A percentile compares a stretch with the other conserved stretches of the same genome.
Evolutionary conservation across 2,797 vertebrate genomes (phyloP).

Genomic region (Nyctibius grandis): DNA sequence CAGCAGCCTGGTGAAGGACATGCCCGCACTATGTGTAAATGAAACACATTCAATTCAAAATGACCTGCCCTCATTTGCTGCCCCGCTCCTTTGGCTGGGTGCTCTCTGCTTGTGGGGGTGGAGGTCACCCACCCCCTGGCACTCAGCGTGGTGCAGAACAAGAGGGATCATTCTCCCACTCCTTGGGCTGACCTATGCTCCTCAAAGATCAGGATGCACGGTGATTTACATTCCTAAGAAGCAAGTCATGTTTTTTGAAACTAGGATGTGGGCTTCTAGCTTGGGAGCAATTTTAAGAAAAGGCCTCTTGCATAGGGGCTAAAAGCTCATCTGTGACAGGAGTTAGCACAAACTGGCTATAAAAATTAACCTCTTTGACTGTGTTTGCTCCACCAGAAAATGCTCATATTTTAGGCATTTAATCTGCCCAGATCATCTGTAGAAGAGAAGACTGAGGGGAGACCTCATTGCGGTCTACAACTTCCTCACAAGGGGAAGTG

Average conservation of each 20-base stretch:
- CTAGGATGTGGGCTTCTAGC: background rate
- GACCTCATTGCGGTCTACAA: too few relatives aligned
- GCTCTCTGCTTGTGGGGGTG: background rate
- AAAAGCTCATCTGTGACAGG: background rate
- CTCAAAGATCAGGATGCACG: background rate
- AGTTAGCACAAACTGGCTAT: background rate
- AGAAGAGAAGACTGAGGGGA: too few relatives aligned
- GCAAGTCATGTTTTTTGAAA: background rate
- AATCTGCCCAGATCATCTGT: background rate
- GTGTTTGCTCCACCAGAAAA: background rate
- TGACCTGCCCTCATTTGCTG: background rate
- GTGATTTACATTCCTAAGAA: conserved; percentile 32
- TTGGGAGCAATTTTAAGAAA: background rate
- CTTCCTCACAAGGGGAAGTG: too few relatives aligned
- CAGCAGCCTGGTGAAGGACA: background rate
- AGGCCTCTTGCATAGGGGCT: background rate
- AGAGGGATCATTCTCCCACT: conserved; percentile 7
- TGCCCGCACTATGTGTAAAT: background rate
- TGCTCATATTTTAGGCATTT: background rate
- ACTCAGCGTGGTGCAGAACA: background rate
- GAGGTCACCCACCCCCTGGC: background rate
- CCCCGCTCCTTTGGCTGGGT: background rate
- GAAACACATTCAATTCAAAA: background rate
- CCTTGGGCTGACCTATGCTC: background rate
- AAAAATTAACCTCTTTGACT: background rate